These are phyloP conservation scores for Caenorhabditis japonica DNA, from an alignment of 2,888 invertebrate genomes.

Conservation along the genomic window DNA sequence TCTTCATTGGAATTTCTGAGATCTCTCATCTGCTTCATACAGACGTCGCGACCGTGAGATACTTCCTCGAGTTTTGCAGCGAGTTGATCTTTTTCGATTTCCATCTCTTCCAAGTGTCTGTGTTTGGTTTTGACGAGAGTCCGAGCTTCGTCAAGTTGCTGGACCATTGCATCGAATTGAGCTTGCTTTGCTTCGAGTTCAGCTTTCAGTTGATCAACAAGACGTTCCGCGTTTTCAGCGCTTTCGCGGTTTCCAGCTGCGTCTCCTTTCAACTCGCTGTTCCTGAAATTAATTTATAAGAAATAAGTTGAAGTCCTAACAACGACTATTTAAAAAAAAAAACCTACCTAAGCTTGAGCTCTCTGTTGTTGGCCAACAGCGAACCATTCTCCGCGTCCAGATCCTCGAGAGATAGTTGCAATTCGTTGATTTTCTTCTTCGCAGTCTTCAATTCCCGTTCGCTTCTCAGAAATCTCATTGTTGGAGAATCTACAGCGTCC, in stretches of 20 bases:
- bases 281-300: too few species aligned
- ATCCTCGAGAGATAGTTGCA: constrained; percentile 14
- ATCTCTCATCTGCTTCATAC: constrained; percentile 27
- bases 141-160: constrained; percentile 6
- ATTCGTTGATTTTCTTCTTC: constrained; percentile 7
- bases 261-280: constrained; percentile 5
- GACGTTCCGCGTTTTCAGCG: constrained; percentile 10
- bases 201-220: neutral
- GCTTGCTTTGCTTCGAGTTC: constrained; percentile 3
- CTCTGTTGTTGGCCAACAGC: constrained; percentile 7
- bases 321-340: neutral
- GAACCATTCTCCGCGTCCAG: constrained; percentile 7
- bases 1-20: constrained; percentile 23
- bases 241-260: constrained; percentile 7
- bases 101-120: constrained; percentile 26
- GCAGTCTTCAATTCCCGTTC: constrained; percentile 34
- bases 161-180: neutral
- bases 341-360: constrained; percentile 14
- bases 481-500: constrained; percentile 45
- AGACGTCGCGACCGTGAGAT: neutral
- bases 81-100: constrained; percentile 8
- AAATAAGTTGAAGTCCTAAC: neutral
- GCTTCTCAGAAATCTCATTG: constrained; percentile 37
- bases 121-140: neutral
- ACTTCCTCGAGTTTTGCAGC: constrained; percentile 2